Base-by-base conservation (phyloP, 2,888 invertebrate genomes). In the Cryptus viduatorius region DNA sequence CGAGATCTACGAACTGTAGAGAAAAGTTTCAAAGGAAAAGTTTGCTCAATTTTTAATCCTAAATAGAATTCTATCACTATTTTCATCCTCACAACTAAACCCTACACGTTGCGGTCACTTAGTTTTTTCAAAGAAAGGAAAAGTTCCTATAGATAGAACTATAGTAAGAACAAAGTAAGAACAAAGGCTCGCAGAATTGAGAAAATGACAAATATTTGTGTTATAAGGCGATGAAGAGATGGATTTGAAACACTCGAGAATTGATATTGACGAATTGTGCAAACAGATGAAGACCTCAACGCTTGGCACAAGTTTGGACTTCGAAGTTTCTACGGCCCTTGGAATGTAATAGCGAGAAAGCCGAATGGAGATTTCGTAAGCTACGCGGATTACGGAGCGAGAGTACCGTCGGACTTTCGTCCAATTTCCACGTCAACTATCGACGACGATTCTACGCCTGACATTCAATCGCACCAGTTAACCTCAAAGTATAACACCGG, bases 331-430 rank as follows among this genome's bases (percentile, higher is more conserved):
- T 86, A 88, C 79, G 88, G 87, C 8, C 86, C 87, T 4, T 87
- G 89, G 87, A 79, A 53, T 29, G 71, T 86, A 4, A 75, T 79
- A 2, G 56, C 81, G 31, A 72, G 76, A 14, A 89, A 89, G 78
- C 78, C 79, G 37, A 89, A 87, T 50, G 89, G 87, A 4, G 88
- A 89, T 68, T 86, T 88, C 68, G 77, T 85, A 59, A 86, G 86
- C 72, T 89, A 87, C 65, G 64, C 79, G 42, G 90, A 90, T 82
- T 90, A 90, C 76, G 90, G 83, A 19, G 82, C 79, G 0, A 50
- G 61, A 4, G 77, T 64, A 7, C 71, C 87, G 16, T 46, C 80
- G 61, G 86, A 87, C 69, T 86, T 81, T 71, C 77, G 56, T 42
- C 56, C 82, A 16, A 83, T 69, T 56, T 68, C 75, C 14, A 50